These are phyloP conservation scores for Prunella strophiata DNA, from an alignment of 2,797 vertebrate genomes.

Conservation along the genomic window DNA sequence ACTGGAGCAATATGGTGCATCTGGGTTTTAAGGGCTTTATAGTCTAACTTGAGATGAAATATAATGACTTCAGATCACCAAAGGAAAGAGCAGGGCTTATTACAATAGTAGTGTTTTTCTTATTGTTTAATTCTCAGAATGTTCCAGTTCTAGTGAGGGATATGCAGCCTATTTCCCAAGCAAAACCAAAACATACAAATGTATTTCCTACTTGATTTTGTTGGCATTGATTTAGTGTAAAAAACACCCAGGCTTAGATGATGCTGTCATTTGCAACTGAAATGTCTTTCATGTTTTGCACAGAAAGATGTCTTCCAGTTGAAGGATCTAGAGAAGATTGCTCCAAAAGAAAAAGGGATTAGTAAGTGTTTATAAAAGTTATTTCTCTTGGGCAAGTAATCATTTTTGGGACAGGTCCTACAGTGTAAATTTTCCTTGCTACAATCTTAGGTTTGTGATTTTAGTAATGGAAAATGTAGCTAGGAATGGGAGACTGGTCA, in stretches of 20 bases:
- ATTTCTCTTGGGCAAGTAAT: background rate
- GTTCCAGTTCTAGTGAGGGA: background rate
- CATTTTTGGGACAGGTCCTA: background rate
- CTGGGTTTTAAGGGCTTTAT: background rate
- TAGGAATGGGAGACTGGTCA: background rate
- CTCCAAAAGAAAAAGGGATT: slow-evolving; percentile 96
- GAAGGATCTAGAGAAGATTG: slow-evolving; percentile 98
- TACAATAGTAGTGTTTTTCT: background rate
- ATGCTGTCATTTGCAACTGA: slow-evolving; percentile 15
- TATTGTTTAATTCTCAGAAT: background rate
- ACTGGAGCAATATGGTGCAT: background rate
- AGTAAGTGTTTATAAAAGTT: slow-evolving; percentile 82
- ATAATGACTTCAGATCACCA: background rate
- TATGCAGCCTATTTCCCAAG: background rate
- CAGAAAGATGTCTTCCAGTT: slow-evolving; percentile 99
- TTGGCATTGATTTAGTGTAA: background rate
- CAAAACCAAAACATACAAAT: background rate
- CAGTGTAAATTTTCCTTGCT: background rate
- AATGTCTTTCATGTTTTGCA: slow-evolving; percentile 24
- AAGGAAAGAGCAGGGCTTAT: background rate
- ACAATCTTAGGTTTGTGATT: background rate
- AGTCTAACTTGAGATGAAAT: background rate
- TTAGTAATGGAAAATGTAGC: background rate
- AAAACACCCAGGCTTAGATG: background rate
- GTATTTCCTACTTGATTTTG: background rate